Percentiles rank a stretch among this genome's conserved stretches.
Evolutionary conservation across 2,797 vertebrate genomes (phyloP).

Genomic region (Furcifer pardalis): DNA sequence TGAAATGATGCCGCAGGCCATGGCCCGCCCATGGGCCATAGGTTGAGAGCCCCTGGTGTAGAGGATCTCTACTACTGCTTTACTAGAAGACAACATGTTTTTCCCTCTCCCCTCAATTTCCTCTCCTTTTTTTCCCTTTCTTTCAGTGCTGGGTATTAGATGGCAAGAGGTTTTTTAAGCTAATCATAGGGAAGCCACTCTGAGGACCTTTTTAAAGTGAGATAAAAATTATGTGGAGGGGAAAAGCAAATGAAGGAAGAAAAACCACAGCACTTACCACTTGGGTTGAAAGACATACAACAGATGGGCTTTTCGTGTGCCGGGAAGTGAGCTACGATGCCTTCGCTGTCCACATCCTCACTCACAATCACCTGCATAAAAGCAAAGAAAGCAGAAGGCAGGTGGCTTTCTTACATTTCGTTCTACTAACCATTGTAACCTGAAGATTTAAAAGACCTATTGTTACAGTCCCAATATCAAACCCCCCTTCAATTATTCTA

Average conservation of each 20-base stretch:
- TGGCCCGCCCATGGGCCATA: too few species aligned
- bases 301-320: conserved; percentile 98
- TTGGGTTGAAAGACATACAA: conserved; percentile 98
- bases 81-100: not conserved
- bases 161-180: not conserved
- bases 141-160: not conserved
- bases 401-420: not conserved
- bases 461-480: too few species aligned
- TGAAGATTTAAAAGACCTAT: not conserved
- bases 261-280: conserved; percentile 81
- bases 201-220: too few species aligned
- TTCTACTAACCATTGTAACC: not conserved
- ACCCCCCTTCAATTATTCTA: not conserved
- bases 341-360: conserved; percentile 94
- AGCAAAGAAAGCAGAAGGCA: conserved; percentile 27
- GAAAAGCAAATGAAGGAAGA: too few species aligned
- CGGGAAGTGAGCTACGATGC: conserved; percentile 96
- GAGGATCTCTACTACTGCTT: too few species aligned
- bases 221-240: too few species aligned
- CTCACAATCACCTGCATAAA: conserved; percentile 89
- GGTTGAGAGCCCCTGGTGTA: too few species aligned
- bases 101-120: too few species aligned
- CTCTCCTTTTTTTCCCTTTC: not conserved
- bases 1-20: too few species aligned
- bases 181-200: too few species aligned